phyloP scores from a whole-genome alignment of 2,797 vertebrate genomes.

The Geotrypetes seraphini region DNA sequence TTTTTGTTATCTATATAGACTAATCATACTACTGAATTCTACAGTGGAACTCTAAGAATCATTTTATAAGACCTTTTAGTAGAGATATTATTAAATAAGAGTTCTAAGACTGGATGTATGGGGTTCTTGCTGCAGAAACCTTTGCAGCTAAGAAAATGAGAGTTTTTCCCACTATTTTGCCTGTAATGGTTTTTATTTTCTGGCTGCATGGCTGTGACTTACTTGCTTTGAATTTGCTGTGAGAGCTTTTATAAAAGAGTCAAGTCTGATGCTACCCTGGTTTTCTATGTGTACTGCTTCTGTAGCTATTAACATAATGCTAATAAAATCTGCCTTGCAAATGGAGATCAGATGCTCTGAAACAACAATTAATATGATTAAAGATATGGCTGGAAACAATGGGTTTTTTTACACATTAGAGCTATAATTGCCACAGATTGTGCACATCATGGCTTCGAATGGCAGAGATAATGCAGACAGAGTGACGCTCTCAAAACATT shows the following conservation, averaged over 20 bases:
- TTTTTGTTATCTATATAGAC: too few species aligned
- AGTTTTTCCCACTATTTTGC: background rate
- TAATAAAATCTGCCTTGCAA: conserved; percentile 18
- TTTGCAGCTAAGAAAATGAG: background rate
- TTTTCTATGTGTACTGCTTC: conserved; percentile 17
- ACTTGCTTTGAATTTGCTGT: background rate
- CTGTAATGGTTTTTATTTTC: background rate
- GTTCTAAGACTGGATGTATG: too few species aligned
- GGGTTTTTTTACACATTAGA: background rate
- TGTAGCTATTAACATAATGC: conserved; percentile 8
- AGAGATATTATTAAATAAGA: too few species aligned
- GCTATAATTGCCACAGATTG: background rate
- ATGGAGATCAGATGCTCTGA: conserved; percentile 14
- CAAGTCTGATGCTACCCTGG: conserved; percentile 11
- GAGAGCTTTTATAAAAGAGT: conserved; percentile 12
- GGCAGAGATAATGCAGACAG: background rate
- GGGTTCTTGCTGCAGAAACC: too few species aligned
- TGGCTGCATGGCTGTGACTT: background rate
- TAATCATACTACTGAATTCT: too few species aligned
- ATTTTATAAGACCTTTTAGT: too few species aligned
- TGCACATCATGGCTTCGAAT: conserved; percentile 8
- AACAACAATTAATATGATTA: conserved; percentile 19
- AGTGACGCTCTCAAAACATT: too few species aligned
- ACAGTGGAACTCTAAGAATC: too few species aligned
- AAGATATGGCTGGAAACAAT: background rate